Percentiles rank a stretch among this genome's conserved stretches.
These are phyloP conservation scores for Hydrozoanthus gracilis DNA, from an alignment of 92 coral and sea anemone species.

Conservation along the genomic window DNA sequence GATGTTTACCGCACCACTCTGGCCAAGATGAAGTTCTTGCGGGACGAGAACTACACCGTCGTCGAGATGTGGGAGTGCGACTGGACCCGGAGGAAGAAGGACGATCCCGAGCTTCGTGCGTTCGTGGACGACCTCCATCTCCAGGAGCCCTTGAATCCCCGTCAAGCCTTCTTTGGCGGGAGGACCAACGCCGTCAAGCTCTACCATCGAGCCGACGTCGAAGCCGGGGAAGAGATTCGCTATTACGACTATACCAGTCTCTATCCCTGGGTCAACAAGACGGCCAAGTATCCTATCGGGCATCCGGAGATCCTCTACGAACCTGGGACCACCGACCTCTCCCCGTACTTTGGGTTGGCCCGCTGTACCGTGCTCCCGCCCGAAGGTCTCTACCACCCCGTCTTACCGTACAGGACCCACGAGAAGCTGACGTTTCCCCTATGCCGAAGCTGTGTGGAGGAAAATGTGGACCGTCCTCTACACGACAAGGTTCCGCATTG, in stretches of 20 bases:
- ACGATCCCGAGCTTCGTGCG: constrained; percentile 11
- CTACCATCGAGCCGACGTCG: too few relatives aligned
- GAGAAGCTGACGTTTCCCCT: too few relatives aligned
- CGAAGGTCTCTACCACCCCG: background rate
- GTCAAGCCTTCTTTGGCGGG: background rate
- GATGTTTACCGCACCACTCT: background rate
- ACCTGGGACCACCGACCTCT: constrained; percentile 13
- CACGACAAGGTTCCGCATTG: background rate
- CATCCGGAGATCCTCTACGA: constrained; percentile 24
- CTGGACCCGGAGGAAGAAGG: background rate
- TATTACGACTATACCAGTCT: too few relatives aligned
- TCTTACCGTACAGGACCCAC: background rate
- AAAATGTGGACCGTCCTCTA: too few relatives aligned
- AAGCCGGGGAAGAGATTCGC: background rate
- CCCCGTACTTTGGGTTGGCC: background rate
- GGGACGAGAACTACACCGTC: constrained; percentile 1
- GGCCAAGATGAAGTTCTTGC: constrained; percentile 4
- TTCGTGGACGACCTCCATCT: constrained; percentile 9
- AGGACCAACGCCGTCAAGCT: background rate
- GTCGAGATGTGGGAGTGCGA: constrained; percentile 13
- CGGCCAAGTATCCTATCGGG: constrained; percentile 19
- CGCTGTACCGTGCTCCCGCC: background rate
- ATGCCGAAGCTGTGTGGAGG: too few relatives aligned
- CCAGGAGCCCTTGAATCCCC: background rate
- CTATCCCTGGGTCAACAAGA: background rate